Conservation (phyloP, 2,888 invertebrate genomes). For the Pogonocherus hispidulus region DNA sequence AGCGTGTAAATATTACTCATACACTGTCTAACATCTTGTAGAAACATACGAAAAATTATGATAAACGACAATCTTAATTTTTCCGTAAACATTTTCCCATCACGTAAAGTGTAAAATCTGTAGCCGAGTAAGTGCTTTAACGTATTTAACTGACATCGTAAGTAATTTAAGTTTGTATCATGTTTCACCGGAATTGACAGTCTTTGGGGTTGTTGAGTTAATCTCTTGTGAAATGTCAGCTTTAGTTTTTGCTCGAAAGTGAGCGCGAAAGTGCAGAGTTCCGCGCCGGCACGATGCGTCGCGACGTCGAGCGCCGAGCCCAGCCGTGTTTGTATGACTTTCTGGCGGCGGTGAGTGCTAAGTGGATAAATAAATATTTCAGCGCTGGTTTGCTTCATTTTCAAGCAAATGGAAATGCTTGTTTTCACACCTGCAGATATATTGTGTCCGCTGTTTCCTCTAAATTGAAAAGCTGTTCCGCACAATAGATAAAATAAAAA, state of each 20-base stretch:
- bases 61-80: no score
- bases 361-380: constrained; percentile 64
- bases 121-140: constrained; percentile 30
- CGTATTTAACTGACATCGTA: constrained; percentile 41
- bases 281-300: constrained; percentile 44
- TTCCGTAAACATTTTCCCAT: neutral
- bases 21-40: no score
- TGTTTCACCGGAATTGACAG: constrained; percentile 49
- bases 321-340: constrained; percentile 47
- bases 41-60: no score
- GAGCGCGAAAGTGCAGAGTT: constrained; percentile 56
- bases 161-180: constrained; percentile 43
- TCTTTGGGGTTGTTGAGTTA: constrained; percentile 49
- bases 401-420: constrained; percentile 58
- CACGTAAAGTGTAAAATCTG: constrained; percentile 1
- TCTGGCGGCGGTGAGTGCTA: constrained; percentile 54
- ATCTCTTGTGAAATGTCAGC: constrained; percentile 55
- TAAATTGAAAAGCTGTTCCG: constrained; percentile 50
- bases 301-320: constrained; percentile 33
- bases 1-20: no score
- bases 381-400: constrained; percentile 57
- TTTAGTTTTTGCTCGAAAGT: constrained; percentile 51
- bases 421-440: constrained; percentile 54
- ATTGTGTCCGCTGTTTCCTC: constrained; percentile 48
- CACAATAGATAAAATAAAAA: constrained; percentile 46